Evolutionary conservation across 2,888 invertebrate genomes (phyloP).

Genomic region (Cephus spinipes): DNA sequence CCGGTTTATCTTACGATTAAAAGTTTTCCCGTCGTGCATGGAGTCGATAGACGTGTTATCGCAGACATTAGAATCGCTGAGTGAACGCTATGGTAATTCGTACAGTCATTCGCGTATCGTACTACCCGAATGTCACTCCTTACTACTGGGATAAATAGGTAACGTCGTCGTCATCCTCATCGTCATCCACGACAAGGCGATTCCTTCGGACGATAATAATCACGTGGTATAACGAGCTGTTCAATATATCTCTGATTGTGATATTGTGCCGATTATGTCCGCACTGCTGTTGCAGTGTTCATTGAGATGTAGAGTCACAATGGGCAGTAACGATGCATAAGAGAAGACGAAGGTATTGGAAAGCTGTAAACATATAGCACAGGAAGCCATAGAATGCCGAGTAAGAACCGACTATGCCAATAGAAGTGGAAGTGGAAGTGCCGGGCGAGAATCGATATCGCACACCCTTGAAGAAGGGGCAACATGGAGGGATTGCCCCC

Average conservation of each 20-base stretch:
- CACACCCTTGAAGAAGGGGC: constrained; percentile 28
- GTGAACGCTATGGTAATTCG: background rate
- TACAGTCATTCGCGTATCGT: background rate
- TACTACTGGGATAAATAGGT: background rate
- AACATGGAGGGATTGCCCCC: constrained; percentile 4
- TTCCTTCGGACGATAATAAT: background rate
- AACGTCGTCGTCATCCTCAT: background rate
- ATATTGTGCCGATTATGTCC: background rate
- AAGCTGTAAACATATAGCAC: constrained; percentile 34
- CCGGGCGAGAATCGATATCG: constrained; percentile 54
- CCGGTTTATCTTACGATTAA: background rate
- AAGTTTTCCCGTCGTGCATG: background rate
- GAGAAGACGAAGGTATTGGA: constrained; percentile 33
- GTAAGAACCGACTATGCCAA: constrained; percentile 28
- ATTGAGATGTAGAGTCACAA: background rate
- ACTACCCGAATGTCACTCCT: background rate
- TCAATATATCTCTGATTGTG: background rate
- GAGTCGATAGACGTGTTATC: background rate
- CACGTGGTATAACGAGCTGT: background rate
- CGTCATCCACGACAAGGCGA: background rate
- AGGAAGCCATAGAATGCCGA: constrained; percentile 33
- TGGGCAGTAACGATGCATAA: background rate
- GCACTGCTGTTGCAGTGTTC: background rate
- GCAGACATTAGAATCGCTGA: background rate
- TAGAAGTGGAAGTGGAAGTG: constrained; percentile 29